Conservation (phyloP, 2,113 vertebrate species). For the Caranx melampygus region DNA sequence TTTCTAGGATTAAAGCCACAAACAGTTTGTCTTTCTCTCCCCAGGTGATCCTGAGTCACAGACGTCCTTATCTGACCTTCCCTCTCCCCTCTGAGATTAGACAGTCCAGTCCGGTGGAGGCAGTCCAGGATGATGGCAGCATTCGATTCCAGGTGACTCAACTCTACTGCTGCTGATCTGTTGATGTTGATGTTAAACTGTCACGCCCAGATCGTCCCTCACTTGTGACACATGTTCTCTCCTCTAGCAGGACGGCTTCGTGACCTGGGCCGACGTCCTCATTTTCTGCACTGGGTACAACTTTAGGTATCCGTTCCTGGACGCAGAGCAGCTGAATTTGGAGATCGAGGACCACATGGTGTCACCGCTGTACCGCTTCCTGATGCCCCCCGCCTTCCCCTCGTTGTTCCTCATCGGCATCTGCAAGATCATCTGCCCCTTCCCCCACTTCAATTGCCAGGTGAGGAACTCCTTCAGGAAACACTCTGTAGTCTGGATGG, state of each 20-base stretch:
- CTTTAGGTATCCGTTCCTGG: constrained; percentile 83
- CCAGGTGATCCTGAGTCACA: constrained; percentile 83
- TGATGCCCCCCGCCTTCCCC: constrained; percentile 83
- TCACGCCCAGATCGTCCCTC: too few species aligned
- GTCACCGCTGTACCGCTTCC: constrained; percentile 80
- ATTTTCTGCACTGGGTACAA: constrained; percentile 88
- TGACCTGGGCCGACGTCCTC: constrained; percentile 73
- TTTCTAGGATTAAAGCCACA: too few species aligned
- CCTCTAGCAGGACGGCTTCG: constrained; percentile 70
- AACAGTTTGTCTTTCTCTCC: background rate
- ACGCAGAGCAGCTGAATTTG: constrained; percentile 70
- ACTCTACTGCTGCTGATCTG: background rate
- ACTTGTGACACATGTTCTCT: too few species aligned
- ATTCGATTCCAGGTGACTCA: constrained; percentile 76
- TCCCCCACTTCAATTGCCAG: constrained; percentile 86
- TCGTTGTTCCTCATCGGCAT: constrained; percentile 84
- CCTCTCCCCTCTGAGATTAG: constrained; percentile 73
- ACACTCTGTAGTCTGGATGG: too few species aligned
- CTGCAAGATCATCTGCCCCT: constrained; percentile 84
- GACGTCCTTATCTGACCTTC: constrained; percentile 55
- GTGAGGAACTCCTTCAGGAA: constrained; percentile 47
- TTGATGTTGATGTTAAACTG: too few species aligned
- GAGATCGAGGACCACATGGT: constrained; percentile 75
- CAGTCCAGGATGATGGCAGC: constrained; percentile 68
- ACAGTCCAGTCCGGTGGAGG: constrained; percentile 65